Percentiles rank a stretch among this genome's conserved stretches.
These are phyloP conservation scores for Megalops atlanticus DNA, from an alignment of 2,113 vertebrate species.

Conservation along the genomic window DNA sequence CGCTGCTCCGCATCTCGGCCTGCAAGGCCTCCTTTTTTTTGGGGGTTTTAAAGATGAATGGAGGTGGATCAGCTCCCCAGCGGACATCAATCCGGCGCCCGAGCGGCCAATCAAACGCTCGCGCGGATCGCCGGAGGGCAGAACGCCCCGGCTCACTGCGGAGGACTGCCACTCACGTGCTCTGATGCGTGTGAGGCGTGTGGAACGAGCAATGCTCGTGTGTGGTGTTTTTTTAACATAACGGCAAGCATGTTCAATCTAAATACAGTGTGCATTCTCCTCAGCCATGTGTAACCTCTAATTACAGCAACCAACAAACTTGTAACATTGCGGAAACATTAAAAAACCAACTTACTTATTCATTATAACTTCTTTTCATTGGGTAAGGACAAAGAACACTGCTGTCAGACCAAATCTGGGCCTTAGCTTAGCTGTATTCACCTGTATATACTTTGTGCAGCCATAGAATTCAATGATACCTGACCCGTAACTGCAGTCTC, in stretches of 20 bases:
- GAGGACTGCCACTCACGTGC: neutral
- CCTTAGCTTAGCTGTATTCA: neutral
- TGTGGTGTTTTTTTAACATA: too few species aligned
- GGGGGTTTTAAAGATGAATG: neutral
- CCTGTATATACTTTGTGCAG: neutral
- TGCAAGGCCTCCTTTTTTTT: neutral
- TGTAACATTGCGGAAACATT: neutral
- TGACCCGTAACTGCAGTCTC: neutral
- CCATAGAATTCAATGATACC: neutral
- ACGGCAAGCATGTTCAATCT: too few species aligned
- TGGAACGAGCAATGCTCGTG: neutral
- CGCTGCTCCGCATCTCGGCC: neutral
- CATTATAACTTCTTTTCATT: neutral
- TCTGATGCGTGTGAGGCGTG: neutral
- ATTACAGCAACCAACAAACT: too few species aligned
- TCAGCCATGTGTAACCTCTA: neutral
- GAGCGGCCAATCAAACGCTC: neutral
- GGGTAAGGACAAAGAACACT: neutral
- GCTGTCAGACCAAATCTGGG: neutral
- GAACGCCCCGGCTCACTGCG: neutral
- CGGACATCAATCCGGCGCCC: neutral
- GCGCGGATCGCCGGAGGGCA: neutral
- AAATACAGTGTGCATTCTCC: neutral
- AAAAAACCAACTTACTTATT: neutral
- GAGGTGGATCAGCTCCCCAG: constrained; percentile 25